Evolutionary conservation across 2,888 invertebrate genomes (phyloP), one percentile per base, ranked within the genome.

Genomic region (Drosophila heteroneura): DNA sequence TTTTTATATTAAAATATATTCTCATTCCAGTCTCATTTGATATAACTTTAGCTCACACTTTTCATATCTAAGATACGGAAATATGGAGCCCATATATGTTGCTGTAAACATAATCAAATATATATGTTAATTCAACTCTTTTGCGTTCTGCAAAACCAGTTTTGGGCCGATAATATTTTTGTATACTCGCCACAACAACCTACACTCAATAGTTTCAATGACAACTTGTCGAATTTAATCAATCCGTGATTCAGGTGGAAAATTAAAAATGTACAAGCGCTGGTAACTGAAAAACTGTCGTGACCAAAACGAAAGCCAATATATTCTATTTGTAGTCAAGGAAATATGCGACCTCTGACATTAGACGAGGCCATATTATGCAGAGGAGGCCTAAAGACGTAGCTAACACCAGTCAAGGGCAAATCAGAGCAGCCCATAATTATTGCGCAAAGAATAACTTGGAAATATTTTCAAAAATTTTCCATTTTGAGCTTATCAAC

Each of bases 261-360:
- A 51, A 66, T 44, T 16, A 14, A 26, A 72, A 56, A 51, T 39
- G 22, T 32, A 68, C 0, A 14, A 61, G 14, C 5, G 37, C 14
- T 60, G 63, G 12, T 49, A 33, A 56, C 53, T 52, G 28, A 61
- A 57, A 69, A 69, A 54, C 58, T 65, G 54, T 66, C 44, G 52
- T 62, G 56, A 28, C 65, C 60, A 41, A 35, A 44, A 35, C 30
- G 28, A 35, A 52, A 14, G 0, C 4, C 41, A 62, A 9, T 35
- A 14, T 35, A 14, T 28, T 26, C 33, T 12, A 39, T 37, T 19
- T 26, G 32, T 51, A 33, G 51, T 35, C 51, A 37, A 9, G 49
- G n/a, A 62, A 70, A 62, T 74, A 19, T 14, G 1, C 62, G 82
- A 81, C 69, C 77, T 77, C 47, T 62, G 68, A 61, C 83, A 69